Evolutionary conservation across 2,888 invertebrate genomes (phyloP).

Genomic region (Galerucella calmariensis): DNA sequence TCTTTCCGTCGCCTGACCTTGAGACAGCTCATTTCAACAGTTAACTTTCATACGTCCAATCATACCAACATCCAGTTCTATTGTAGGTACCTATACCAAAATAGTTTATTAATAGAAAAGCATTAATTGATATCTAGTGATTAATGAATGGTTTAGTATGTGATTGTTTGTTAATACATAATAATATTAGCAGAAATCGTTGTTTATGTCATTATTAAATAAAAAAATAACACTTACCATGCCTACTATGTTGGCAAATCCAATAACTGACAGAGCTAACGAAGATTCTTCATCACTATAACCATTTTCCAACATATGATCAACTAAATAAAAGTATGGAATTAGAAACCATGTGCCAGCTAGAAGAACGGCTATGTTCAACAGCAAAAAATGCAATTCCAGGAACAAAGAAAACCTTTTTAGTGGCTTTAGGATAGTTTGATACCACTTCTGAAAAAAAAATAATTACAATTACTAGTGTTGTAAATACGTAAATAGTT

Average conservation of each 20-base stretch:
- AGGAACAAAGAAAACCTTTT: conserved; percentile 83
- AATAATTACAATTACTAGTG: background rate
- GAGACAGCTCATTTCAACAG: too few species aligned
- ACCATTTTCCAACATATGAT: conserved; percentile 77
- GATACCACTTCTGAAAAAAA: conserved; percentile 76
- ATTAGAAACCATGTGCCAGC: conserved; percentile 94
- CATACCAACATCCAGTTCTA: too few species aligned
- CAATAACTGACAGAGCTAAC: conserved; percentile 84
- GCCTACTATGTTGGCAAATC: conserved; percentile 89
- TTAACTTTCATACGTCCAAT: too few species aligned
- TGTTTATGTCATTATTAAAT: too few species aligned
- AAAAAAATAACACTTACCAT: conserved; percentile 72
- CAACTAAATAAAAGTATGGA: conserved; percentile 92
- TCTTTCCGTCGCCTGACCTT: too few species aligned
- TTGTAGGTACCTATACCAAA: too few species aligned
- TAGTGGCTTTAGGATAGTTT: conserved; percentile 75
- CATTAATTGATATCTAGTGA: too few species aligned
- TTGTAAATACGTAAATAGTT: background rate
- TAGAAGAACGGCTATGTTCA: conserved; percentile 86
- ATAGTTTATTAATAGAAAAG: too few species aligned
- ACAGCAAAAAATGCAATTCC: conserved; percentile 80
- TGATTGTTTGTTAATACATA: too few species aligned
- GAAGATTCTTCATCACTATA: conserved; percentile 81
- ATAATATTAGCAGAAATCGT: too few species aligned
- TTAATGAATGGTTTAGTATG: too few species aligned